phyloP scores from a whole-genome alignment of 2,797 vertebrate species.

The Tiaroga cobitis region DNA sequence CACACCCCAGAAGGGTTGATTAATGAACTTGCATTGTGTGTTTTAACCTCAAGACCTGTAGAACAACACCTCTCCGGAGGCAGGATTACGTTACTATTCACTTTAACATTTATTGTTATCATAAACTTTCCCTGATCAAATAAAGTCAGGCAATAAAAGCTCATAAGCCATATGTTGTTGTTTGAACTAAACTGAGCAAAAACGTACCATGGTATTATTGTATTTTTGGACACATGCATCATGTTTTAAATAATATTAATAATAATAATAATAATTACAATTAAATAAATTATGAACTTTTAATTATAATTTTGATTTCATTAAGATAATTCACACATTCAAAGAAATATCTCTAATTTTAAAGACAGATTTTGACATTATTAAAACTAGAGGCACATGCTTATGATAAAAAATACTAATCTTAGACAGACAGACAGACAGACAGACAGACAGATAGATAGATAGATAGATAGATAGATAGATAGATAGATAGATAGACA shows the following conservation, averaged over 20 bases:
- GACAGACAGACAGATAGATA: background rate
- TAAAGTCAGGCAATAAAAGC: constrained; percentile 19
- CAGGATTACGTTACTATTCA: background rate
- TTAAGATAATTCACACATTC: background rate
- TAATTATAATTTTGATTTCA: background rate
- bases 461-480: background rate
- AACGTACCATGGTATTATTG: background rate
- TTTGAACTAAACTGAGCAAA: background rate
- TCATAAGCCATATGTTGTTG: background rate
- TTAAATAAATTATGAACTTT: too few species aligned
- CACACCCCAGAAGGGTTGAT: background rate
- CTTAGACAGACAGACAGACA: background rate
- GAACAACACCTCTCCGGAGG: background rate
- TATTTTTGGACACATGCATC: background rate
- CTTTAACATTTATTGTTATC: background rate
- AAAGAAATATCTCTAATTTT: background rate
- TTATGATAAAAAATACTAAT: background rate
- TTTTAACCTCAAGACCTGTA: background rate
- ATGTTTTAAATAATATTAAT: too few species aligned
- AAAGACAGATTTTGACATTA: background rate
- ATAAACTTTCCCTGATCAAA: constrained; percentile 4
- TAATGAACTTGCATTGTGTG: background rate
- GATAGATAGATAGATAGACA: background rate
- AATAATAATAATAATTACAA: background rate
- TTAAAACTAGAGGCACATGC: background rate